Percentiles rank a stretch among this genome's conserved stretches.
Evolutionary conservation across 35 echinoderm and acorn worm genomes (phyloP).

Genomic region (Lytechinus variegatus): DNA sequence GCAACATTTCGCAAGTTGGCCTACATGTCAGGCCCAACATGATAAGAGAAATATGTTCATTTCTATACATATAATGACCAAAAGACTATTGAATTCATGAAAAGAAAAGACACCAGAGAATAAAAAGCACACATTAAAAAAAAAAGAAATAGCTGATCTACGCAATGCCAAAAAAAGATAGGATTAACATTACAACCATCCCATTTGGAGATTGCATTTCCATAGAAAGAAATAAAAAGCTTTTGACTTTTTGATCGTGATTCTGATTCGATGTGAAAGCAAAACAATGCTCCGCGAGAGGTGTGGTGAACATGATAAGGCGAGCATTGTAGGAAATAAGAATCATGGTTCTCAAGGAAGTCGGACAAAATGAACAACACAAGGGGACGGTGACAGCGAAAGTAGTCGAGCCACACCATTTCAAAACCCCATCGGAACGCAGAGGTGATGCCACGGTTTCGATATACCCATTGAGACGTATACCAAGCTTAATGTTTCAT

Average conservation of each 20-base stretch:
- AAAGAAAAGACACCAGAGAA: too few species aligned
- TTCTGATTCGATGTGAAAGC: constrained; percentile 10
- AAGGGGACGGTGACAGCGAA: background rate
- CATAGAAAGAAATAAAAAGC: background rate
- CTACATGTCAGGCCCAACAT: too few species aligned
- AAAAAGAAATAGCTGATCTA: too few species aligned
- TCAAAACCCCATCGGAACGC: background rate
- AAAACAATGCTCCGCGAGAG: background rate
- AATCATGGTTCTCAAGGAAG: background rate
- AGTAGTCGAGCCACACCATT: background rate
- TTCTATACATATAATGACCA: too few species aligned
- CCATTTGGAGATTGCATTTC: background rate
- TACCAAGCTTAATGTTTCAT: background rate
- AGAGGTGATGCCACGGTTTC: background rate
- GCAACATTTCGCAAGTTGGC: too few species aligned
- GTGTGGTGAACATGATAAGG: constrained; percentile 17
- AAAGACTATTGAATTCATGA: too few species aligned
- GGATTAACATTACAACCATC: background rate
- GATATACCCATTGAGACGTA: background rate
- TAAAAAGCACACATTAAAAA: too few species aligned
- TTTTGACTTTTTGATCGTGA: background rate
- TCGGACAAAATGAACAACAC: background rate
- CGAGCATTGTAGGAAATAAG: background rate
- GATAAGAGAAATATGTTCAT: too few species aligned
- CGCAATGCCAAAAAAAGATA: too few species aligned